Base-by-base conservation (phyloP, 1,140 invertebrate species). In the Heliconius congener region DNA sequence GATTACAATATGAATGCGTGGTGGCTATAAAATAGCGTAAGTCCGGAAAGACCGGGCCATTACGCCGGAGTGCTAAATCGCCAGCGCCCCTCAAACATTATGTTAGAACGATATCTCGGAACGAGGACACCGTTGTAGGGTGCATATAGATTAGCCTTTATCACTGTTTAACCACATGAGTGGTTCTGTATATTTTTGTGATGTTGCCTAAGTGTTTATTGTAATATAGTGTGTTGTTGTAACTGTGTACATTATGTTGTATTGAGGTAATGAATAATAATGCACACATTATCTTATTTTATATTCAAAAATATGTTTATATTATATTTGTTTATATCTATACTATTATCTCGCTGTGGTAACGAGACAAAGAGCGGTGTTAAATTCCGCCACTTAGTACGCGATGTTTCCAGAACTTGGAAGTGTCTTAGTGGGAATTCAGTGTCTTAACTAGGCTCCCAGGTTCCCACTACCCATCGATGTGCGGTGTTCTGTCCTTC, bases 31-130 rank as follows among this genome's bases (percentile, higher is more conserved):
- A 87, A 86, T 84, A 86, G 82, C 81, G 83, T 76, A 75, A 76
- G 73, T 80, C 83, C 86, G 89, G 90, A 91, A 87, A 83, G 83
- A 71, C 30, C 83, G 83, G 81, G 50, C 89, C 91, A 92, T 92
- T 92, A 90, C 82, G 73, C 81, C 70, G 75, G 75, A 90, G 88
- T 87, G 88, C 88, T 87, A 90, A 90, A 88, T 87, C 86, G 85
- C 83, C 83, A 72, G 85, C 86, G 85, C 86, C 82, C 77, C 71
- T 72, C 85, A 82, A 85, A 89, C 86, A 85, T 87, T 88, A 88
- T 84, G 82, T 84, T 83, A 79, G 84, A 85, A 84, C 83, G 82
- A 81, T 87, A 85, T 84, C 83, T 80, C 80, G 79, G 85, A 89
- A 90, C 87, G 89, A 91, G 87, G 84, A 87, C 83, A 85, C 82